phyloP scores from a whole-genome alignment of 1,140 invertebrate genomes.

The Piezodorus guildinii region DNA sequence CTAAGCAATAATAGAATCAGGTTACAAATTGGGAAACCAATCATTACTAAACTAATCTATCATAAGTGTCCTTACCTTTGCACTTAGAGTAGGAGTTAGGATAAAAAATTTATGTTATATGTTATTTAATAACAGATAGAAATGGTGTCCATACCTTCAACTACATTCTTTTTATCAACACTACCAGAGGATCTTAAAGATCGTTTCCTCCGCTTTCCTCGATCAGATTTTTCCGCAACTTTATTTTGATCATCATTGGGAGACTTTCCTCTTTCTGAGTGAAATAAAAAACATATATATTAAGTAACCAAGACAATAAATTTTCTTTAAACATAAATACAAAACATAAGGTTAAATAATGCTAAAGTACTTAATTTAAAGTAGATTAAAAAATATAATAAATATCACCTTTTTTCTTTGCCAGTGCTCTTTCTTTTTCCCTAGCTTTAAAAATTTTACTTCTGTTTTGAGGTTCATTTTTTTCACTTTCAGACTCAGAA shows the following conservation, averaged over 20 bases:
- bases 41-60: too few relatives aligned
- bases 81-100: too few relatives aligned
- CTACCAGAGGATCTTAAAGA: slow-evolving; percentile 9
- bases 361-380: background rate
- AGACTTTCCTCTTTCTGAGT: slow-evolving; percentile 36
- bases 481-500: slow-evolving; percentile 42
- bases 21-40: too few relatives aligned
- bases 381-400: background rate
- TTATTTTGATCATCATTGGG: slow-evolving; percentile 27
- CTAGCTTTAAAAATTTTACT: slow-evolving; percentile 41
- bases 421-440: slow-evolving; percentile 33
- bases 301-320: background rate
- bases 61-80: too few relatives aligned
- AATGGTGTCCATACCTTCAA: too few relatives aligned
- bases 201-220: slow-evolving; percentile 17
- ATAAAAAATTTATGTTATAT: too few relatives aligned
- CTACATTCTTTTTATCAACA: slow-evolving; percentile 33
- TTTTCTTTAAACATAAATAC: background rate
- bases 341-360: background rate
- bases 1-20: too few relatives aligned
- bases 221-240: slow-evolving; percentile 9
- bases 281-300: slow-evolving; percentile 19
- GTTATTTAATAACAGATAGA: too few relatives aligned
- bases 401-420: slow-evolving; percentile 31
- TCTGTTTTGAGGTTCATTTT: slow-evolving; percentile 34